These are phyloP conservation scores for Tyria jacobaeae DNA, from an alignment of 2,888 invertebrate genomes.

Conservation along the genomic window DNA sequence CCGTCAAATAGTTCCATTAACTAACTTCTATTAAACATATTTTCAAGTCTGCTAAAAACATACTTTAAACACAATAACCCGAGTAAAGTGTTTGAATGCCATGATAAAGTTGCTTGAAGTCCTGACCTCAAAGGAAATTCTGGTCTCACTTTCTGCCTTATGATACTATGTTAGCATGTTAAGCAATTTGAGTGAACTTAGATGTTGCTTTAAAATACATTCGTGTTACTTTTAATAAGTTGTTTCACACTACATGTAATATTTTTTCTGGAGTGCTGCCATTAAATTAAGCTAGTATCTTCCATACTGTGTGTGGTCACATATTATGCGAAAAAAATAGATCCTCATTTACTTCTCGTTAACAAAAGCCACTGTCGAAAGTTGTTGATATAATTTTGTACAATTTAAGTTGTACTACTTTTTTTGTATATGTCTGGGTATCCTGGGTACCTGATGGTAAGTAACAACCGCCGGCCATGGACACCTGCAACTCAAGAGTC, in stretches of 20 bases:
- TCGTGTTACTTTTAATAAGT: background rate
- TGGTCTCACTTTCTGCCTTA: background rate
- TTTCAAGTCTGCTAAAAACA: background rate
- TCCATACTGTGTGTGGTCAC: no score
- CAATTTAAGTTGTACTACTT: no score
- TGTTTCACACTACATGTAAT: background rate
- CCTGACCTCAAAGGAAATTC: conserved; percentile 1
- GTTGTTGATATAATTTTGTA: no score
- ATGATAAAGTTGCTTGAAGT: background rate
- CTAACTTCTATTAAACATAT: background rate
- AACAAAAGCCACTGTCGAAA: no score
- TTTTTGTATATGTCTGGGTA: no score
- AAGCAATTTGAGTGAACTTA: background rate
- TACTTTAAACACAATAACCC: background rate
- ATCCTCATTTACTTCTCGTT: no score
- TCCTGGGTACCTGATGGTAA: no score
- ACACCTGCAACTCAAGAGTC: no score
- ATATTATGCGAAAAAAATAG: no score
- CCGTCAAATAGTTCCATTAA: background rate
- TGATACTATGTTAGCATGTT: background rate
- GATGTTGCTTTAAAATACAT: background rate
- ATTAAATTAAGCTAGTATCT: background rate
- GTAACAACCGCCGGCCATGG: no score
- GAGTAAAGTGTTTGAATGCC: background rate
- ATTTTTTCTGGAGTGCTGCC: background rate